These are phyloP conservation scores for Pedetes capensis DNA, from an alignment of 2,113 vertebrate genomes.

Conservation along the genomic window DNA sequence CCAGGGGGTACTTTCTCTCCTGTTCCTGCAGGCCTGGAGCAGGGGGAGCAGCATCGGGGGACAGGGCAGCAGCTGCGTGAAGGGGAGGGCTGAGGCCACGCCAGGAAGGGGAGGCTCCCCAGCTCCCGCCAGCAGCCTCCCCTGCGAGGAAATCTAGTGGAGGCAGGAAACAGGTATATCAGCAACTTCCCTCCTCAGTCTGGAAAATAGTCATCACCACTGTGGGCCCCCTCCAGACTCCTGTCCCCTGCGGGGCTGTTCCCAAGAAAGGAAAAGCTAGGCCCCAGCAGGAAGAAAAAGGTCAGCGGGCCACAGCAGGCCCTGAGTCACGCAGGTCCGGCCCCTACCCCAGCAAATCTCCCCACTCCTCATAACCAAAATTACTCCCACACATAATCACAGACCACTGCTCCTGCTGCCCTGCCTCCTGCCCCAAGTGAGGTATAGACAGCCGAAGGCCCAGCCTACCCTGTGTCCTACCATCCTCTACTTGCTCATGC, in stretches of 20 bases:
- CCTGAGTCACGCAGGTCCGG: conserved; percentile 30
- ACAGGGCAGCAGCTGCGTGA: not conserved
- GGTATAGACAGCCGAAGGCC: not conserved
- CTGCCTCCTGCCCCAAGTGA: not conserved
- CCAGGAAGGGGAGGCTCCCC: conserved; percentile 23
- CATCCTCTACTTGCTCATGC: not conserved
- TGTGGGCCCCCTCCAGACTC: not conserved
- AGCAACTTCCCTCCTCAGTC: conserved; percentile 48
- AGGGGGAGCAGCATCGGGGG: accelerated
- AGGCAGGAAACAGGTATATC: conserved; percentile 75
- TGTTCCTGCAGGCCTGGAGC: not conserved
- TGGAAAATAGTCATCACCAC: conserved; percentile 54
- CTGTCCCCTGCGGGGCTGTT: not conserved
- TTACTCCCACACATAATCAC: conserved; percentile 55
- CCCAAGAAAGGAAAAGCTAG: conserved; percentile 40
- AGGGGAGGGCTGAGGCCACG: not conserved
- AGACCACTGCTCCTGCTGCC: conserved; percentile 9
- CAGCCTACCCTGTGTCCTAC: not conserved
- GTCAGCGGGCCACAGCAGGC: conserved; percentile 40
- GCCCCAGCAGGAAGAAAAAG: conserved; percentile 51
- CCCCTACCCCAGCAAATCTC: not conserved
- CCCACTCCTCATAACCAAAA: conserved; percentile 44
- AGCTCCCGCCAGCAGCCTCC: not conserved
- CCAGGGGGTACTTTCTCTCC: not conserved
- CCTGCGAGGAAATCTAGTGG: conserved; percentile 5